A percentile compares a stretch with the other conserved stretches of the same genome.
These are phyloP conservation scores for Platysternon megacephalum DNA, from an alignment of 2,113 vertebrate species.

Conservation along the genomic window DNA sequence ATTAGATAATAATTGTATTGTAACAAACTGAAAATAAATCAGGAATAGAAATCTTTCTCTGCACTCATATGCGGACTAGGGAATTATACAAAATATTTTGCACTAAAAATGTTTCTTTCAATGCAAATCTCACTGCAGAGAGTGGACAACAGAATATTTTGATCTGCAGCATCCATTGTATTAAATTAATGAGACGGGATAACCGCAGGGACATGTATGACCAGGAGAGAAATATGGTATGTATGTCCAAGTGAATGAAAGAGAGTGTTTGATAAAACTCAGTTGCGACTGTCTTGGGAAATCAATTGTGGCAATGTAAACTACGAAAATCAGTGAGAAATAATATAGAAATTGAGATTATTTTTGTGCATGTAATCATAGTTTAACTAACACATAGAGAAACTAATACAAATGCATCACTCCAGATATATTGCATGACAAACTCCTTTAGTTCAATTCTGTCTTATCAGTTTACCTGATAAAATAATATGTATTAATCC, in stretches of 20 bases:
- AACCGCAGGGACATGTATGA: background rate
- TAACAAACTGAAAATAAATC: background rate
- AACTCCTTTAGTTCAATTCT: fast-evolving
- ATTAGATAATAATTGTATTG: background rate
- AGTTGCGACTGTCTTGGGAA: too few relatives aligned
- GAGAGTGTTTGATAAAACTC: background rate
- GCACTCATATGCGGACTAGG: background rate
- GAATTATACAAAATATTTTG: background rate
- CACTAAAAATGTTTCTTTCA: background rate
- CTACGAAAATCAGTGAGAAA: background rate
- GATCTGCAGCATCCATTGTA: background rate
- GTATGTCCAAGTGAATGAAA: background rate
- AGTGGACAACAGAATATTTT: background rate
- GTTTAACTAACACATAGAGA: background rate
- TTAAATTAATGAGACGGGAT: background rate
- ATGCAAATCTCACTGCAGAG: background rate
- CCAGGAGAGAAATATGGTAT: background rate
- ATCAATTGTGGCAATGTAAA: background rate
- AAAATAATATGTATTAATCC: fast-evolving
- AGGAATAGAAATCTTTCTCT: background rate
- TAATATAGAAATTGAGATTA: fast-evolving
- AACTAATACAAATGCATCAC: background rate
- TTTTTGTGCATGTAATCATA: fast-evolving
- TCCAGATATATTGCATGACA: background rate
- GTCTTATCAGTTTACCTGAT: background rate